Conservation (phyloP, 2,113 vertebrate genomes). For the Corynorhinus townsendii region DNA sequence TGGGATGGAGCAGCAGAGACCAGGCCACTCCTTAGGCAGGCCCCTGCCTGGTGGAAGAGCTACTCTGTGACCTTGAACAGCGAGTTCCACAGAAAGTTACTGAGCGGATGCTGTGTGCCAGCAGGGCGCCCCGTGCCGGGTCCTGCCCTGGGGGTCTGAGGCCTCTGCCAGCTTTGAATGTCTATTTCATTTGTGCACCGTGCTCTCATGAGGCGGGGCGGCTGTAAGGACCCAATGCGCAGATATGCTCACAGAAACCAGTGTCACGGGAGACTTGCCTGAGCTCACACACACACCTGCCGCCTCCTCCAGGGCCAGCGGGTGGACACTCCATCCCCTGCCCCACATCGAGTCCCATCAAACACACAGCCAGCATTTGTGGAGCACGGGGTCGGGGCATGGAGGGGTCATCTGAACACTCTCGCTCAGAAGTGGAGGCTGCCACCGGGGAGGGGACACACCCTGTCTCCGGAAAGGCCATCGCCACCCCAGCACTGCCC, state of each 20-base stretch:
- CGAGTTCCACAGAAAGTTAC: neutral
- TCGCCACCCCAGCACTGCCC: neutral
- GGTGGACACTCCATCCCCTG: neutral
- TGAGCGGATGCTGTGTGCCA: neutral
- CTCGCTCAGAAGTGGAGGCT: neutral
- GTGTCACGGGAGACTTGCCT: neutral
- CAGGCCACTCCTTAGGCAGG: neutral
- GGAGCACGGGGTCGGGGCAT: fast-evolving
- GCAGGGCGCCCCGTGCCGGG: neutral
- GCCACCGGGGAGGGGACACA: neutral
- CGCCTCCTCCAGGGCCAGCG: neutral
- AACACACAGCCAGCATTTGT: neutral
- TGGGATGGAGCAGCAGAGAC: neutral
- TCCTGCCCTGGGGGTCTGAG: neutral
- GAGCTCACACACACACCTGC: neutral
- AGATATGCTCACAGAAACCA: neutral
- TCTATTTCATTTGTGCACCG: no score
- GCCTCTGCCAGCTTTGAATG: neutral
- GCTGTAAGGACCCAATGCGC: no score
- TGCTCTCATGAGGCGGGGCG: no score
- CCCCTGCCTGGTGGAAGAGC: neutral
- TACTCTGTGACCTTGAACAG: neutral
- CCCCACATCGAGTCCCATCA: neutral
- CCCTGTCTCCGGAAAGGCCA: neutral
- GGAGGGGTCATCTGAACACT: neutral